Evolutionary conservation across 1,140 invertebrate species (phyloP), one percentile per base, ranked within the genome.

Genomic region (Aphelenchoides besseyi): DNA sequence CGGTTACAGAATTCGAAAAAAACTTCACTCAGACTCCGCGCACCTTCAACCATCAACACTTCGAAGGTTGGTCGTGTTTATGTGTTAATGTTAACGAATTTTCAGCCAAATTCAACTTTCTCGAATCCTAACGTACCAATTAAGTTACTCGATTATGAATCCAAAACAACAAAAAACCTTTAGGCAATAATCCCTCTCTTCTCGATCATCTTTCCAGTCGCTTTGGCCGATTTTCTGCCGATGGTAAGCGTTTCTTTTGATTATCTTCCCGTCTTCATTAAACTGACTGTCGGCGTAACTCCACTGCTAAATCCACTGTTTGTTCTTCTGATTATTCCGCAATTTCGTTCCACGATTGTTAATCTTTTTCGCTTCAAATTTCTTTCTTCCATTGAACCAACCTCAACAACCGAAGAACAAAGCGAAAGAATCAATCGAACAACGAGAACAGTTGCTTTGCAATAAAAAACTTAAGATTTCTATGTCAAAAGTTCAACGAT

Each of bases 191-290:
- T 32, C 33, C 55, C 57, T 41, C 35, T 30, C 52, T 8, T 23
- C 55, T 32, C 57, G 16, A 63, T 73, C 29, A 28, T 71, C 70
- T 68, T 36, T 28, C 8, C 9, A 32, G 52, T 35, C 3, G 23
- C 23, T 68, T 37, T 71, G 2, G 41, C 41, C 41, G 41, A 48
- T 48, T 48, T 48, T 23, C 41, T 48, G 41, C 41, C 41, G 41
- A 48, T 48, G 41, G 41, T 48, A 12, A 48, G 23, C 41, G 41
- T 48, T 23, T 12, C 12, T 23, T 48, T 48, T 23, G 41, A 48
- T 23, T 12, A 23, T 16, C 41, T 48, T 48, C 12, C 41, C 12
- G 41, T 48, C 23, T 48, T 48, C 41, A 48, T 48, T 16, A 48
- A 48, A 48, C 12, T 48, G 41, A 48, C 41, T 16, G 41, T 48